Evolutionary conservation across 2,888 invertebrate species (phyloP).

Genomic region (Orgyia antiqua): DNA sequence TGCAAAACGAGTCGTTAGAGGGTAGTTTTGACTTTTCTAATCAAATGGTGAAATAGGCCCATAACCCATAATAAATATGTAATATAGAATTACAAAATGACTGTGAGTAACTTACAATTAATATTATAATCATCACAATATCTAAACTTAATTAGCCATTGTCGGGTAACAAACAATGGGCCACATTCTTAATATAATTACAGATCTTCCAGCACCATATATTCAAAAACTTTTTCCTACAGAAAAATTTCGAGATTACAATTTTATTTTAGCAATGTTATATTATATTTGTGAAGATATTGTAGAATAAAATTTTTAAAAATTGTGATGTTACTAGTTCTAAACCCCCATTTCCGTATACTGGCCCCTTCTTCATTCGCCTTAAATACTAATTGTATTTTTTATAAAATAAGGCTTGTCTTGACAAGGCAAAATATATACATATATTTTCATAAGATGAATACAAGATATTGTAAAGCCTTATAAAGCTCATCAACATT

Average conservation of each 20-base stretch:
- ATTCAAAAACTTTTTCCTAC: slow-evolving; percentile 35
- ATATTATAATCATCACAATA: slow-evolving; percentile 38
- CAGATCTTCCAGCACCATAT: slow-evolving; percentile 74
- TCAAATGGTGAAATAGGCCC: no score
- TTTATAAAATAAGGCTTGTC: slow-evolving; percentile 54
- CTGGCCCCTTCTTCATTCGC: slow-evolving; percentile 60
- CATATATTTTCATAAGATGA: slow-evolving; percentile 32
- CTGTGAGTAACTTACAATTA: slow-evolving; percentile 37
- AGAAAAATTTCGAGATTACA: slow-evolving; percentile 30
- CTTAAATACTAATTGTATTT: slow-evolving; percentile 45
- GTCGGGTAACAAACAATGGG: slow-evolving; percentile 31
- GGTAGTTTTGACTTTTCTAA: no score
- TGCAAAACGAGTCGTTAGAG: no score
- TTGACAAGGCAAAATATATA: slow-evolving; percentile 55
- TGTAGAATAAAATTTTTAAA: slow-evolving; percentile 22
- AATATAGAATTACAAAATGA: slow-evolving; percentile 37
- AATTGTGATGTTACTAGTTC: slow-evolving; percentile 19
- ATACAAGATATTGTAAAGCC: slow-evolving; percentile 30
- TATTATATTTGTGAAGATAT: slow-evolving; percentile 27
- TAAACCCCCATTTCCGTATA: slow-evolving; percentile 35
- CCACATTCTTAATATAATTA: slow-evolving; percentile 45
- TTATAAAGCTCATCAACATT: slow-evolving; percentile 35
- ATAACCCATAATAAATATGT: no score
- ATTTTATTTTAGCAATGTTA: slow-evolving; percentile 24
- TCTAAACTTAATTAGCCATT: slow-evolving; percentile 44